Evolutionary conservation across 2,888 invertebrate genomes (phyloP), one percentile per base, ranked within the genome.

Genomic region (Bembecia ichneumoniformis): DNA sequence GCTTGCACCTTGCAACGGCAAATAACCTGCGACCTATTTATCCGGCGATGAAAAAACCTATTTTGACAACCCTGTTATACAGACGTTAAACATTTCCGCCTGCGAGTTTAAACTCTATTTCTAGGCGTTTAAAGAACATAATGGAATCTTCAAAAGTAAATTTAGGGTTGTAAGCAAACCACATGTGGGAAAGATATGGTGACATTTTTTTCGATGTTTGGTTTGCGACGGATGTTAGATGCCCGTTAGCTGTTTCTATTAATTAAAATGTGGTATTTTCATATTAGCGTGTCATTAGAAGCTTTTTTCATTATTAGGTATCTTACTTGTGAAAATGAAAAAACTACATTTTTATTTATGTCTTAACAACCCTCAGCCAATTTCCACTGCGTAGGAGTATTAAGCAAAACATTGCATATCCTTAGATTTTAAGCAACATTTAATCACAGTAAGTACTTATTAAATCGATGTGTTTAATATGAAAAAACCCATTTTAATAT

Each of bases 1-100:
- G 63, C 66, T 66, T 77, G 81, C 87, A 87, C 87, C 87, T 86
- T 87, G 87, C 86, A 71, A 68, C 73, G 68, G 74, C 77, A 82
- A 82, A 55, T 53, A 56, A 56, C 55, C 55, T 54, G 54, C 55
- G 55, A 53, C 55, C 55, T 50, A 50, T 49, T 53, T 53, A 52
- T 54, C 51, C 55, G 51, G 52, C 28, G 13, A 17, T 20, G 45
- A 28, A 36, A 55, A 54, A 49, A 28, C 43, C 16, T 28, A 14
- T 40, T 44, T 17, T 14, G 44, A 16, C 15, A 44, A 16, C 44
- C 15, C 14, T 16, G 9, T 15, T 10, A 9, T 17, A 28, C 28
- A 28, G 9, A 28, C 28, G 9, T 28, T 9, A 28, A 28, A 28
- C 28, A 28, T 7, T 28, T 28, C 28, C 28, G 28, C 28, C 9